Evolutionary conservation across 2,113 vertebrate species (phyloP).

Genomic region (Nicator chloris): DNA sequence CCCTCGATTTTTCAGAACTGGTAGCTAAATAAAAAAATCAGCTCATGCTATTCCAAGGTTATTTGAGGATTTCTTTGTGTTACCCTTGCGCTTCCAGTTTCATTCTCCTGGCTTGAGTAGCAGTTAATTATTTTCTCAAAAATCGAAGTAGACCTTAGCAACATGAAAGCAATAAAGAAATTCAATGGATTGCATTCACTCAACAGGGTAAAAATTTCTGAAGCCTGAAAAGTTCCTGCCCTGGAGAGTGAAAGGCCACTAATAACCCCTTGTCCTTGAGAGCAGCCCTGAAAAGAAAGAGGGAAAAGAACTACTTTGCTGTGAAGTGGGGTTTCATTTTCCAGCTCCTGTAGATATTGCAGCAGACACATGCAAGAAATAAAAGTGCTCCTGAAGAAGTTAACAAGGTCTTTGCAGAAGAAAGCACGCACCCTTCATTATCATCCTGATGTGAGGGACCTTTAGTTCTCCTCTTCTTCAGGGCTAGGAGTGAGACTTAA

Average conservation of each 20-base stretch:
- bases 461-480: not conserved
- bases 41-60: not conserved
- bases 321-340: not conserved
- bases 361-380: not conserved
- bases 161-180: conserved; percentile 18
- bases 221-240: not conserved
- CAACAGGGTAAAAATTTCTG: conserved; percentile 5
- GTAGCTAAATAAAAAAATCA: not conserved
- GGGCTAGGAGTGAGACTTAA: not conserved
- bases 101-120: not conserved
- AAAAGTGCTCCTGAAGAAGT: not conserved
- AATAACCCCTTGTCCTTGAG: conserved; percentile 34
- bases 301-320: not conserved
- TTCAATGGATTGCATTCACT: not conserved
- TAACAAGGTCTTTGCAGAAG: not conserved
- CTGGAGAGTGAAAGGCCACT: conserved; percentile 26
- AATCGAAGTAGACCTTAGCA: not conserved
- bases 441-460: not conserved
- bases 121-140: conserved; percentile 38
- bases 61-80: not conserved
- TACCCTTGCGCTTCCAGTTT: not conserved
- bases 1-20: not conserved
- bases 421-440: not conserved
- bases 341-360: not conserved
- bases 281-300: conserved; percentile 9